phyloP scores from a whole-genome alignment of 2,888 invertebrate genomes.

The Euzetes globulus region DNA sequence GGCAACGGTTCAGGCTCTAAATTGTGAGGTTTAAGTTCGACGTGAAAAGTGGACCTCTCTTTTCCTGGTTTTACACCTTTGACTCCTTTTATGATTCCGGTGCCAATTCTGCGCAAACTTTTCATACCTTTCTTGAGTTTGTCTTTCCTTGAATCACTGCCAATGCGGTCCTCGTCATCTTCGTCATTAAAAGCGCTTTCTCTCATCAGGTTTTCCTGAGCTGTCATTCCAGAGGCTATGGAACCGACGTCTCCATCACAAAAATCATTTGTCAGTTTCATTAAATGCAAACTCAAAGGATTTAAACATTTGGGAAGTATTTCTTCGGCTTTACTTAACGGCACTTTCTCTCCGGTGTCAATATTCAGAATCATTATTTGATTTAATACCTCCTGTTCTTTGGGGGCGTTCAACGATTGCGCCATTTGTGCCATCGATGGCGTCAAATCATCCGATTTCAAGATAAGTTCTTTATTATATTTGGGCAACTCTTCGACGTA shows the following conservation, averaged over 20 bases:
- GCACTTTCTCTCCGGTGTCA: conserved; percentile 75
- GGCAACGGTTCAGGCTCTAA: conserved; percentile 28
- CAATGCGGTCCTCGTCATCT: conserved; percentile 26
- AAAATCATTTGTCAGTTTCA: conserved; percentile 61
- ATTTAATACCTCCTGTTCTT: conserved; percentile 57
- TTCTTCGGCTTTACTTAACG: conserved; percentile 89
- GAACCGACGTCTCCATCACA: conserved; percentile 29
- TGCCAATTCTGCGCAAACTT: conserved; percentile 30
- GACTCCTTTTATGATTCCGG: conserved; percentile 34
- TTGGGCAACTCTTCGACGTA: conserved; percentile 14
- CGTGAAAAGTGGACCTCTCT: conserved; percentile 34
- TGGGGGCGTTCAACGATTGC: background rate
- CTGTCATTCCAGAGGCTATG: conserved; percentile 29
- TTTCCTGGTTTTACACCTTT: conserved; percentile 19
- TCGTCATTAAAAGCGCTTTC: conserved; percentile 29
- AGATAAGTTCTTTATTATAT: background rate
- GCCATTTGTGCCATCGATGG: conserved; percentile 7
- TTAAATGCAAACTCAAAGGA: conserved; percentile 87
- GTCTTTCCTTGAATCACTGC: conserved; percentile 16
- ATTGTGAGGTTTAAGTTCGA: conserved; percentile 12
- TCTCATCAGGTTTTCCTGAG: conserved; percentile 18
- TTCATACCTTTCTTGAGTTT: conserved; percentile 31
- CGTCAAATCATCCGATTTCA: background rate
- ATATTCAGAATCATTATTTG: conserved; percentile 62
- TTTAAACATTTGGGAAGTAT: conserved; percentile 84